Evolutionary conservation across 2,888 invertebrate species (phyloP).

Genomic region (Melinaea marsaeus): DNA sequence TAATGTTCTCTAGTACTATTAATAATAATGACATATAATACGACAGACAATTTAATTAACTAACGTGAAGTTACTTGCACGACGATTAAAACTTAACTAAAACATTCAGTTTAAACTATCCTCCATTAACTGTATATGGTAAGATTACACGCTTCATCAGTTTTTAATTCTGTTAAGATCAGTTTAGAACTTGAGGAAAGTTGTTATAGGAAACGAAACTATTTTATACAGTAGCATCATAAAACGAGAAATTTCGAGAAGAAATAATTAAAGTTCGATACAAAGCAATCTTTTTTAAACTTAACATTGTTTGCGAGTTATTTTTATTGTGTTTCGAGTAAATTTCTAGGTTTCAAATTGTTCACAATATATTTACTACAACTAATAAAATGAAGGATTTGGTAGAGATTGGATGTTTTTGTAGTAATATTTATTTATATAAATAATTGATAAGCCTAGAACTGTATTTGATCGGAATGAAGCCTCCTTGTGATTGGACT

Average conservation of each 20-base stretch:
- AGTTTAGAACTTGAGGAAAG: constrained; percentile 2
- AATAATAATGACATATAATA: not conserved
- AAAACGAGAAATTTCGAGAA: constrained; percentile 1
- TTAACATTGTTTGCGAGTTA: not conserved
- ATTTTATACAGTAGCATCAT: constrained; percentile 2
- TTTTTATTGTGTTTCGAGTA: not conserved
- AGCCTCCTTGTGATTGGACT: too few relatives aligned
- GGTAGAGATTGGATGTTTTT: too few relatives aligned
- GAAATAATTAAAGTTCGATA: constrained; percentile 2
- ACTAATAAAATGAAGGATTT: not conserved
- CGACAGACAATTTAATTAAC: too few relatives aligned
- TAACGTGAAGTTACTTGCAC: too few relatives aligned
- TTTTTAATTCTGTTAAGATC: constrained; percentile 19
- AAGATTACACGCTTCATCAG: constrained; percentile 24
- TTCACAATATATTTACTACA: not conserved
- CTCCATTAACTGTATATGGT: not conserved
- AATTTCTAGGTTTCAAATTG: not conserved
- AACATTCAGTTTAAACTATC: not conserved
- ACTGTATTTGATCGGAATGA: too few relatives aligned
- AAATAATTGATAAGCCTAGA: too few relatives aligned
- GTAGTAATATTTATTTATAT: too few relatives aligned
- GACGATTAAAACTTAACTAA: too few relatives aligned
- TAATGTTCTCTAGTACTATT: constrained; percentile 5
- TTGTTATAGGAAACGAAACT: not conserved
- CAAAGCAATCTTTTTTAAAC: not conserved